A percentile compares a stretch with the other conserved stretches of the same genome.
Conservation (phyloP, 2,113 vertebrate genomes). For the Gobiocypris rarus region DNA sequence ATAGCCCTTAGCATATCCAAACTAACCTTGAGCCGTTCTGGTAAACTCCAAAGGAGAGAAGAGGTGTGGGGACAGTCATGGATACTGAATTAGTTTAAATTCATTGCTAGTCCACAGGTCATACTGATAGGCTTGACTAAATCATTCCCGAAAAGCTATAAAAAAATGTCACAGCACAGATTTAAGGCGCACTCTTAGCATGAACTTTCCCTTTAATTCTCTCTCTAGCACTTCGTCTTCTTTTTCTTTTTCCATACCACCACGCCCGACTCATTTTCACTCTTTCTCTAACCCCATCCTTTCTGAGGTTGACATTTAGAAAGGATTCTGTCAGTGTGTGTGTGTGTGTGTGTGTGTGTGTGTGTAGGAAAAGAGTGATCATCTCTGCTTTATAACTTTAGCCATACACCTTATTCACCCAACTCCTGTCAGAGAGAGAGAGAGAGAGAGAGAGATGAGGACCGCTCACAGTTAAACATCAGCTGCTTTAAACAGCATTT, state of each 20-base stretch:
- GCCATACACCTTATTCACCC: slow-evolving; percentile 18
- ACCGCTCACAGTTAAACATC: slow-evolving; percentile 21
- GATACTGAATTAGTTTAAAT: slow-evolving; percentile 56
- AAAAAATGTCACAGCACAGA: slow-evolving; percentile 60
- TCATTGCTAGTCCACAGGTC: slow-evolving; percentile 46
- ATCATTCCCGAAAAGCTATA: slow-evolving; percentile 56
- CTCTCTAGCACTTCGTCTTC: slow-evolving; percentile 20
- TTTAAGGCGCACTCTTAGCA: slow-evolving; percentile 50
- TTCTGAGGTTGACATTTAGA: slow-evolving; percentile 61
- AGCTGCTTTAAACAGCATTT: slow-evolving; percentile 40
- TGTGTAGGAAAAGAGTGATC: slow-evolving; percentile 30
- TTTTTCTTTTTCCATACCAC: neutral
- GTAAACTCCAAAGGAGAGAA: neutral
- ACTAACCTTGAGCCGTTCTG: neutral
- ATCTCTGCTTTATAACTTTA: slow-evolving; percentile 44
- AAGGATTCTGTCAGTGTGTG: neutral
- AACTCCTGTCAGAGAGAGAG: neutral
- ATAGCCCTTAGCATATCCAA: neutral
- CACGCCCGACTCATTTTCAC: slow-evolving; percentile 19
- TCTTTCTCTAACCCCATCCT: slow-evolving; percentile 18
- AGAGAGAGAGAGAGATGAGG: slow-evolving; percentile 10
- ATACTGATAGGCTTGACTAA: slow-evolving; percentile 49
- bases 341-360: slow-evolving; percentile 15
- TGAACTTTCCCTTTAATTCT: slow-evolving; percentile 43
- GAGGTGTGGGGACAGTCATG: slow-evolving; percentile 12